A percentile compares a stretch with the other conserved stretches of the same genome.
Evolutionary conservation across 2,113 vertebrate genomes (phyloP).

Genomic region (Pseudolaguvia tuberculata): DNA sequence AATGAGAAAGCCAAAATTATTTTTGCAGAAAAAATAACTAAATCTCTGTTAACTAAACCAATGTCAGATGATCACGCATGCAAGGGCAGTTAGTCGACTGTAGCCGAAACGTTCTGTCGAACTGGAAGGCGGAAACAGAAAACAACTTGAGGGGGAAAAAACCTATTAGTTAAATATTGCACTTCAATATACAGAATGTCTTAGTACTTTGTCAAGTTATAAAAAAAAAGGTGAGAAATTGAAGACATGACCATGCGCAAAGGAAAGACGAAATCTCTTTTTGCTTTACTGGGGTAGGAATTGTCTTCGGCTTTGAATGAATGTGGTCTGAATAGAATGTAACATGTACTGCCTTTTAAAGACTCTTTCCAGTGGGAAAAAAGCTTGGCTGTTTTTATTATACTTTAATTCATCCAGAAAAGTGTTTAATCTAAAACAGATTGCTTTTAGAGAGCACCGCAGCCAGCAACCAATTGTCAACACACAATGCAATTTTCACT

Average conservation of each 20-base stretch:
- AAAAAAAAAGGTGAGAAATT: conserved; percentile 26
- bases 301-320: conserved; percentile 33
- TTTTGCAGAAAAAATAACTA: conserved; percentile 3
- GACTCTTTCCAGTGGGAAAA: conserved; percentile 35
- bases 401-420: conserved; percentile 53
- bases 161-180: conserved; percentile 48
- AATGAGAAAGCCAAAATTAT: not conserved
- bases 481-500: conserved; percentile 50
- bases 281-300: conserved; percentile 1
- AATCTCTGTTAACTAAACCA: conserved; percentile 17
- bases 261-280: conserved; percentile 26
- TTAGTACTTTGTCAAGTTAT: conserved; percentile 36
- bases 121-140: conserved; percentile 3
- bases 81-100: conserved; percentile 23
- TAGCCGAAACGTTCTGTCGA: conserved; percentile 29
- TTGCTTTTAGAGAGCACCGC: conserved; percentile 48
- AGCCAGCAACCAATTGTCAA: conserved; percentile 48
- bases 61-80: conserved; percentile 35
- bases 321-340: conserved; percentile 45
- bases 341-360: conserved; percentile 40
- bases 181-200: conserved; percentile 43
- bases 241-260: conserved; percentile 14
- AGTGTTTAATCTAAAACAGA: conserved; percentile 52
- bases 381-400: conserved; percentile 43
- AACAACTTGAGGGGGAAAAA: conserved; percentile 45